A percentile compares a stretch with the other conserved stretches of the same genome.
These are phyloP conservation scores for Odontophorus gujanensis DNA, from an alignment of 2,113 vertebrate genomes.

Conservation along the genomic window DNA sequence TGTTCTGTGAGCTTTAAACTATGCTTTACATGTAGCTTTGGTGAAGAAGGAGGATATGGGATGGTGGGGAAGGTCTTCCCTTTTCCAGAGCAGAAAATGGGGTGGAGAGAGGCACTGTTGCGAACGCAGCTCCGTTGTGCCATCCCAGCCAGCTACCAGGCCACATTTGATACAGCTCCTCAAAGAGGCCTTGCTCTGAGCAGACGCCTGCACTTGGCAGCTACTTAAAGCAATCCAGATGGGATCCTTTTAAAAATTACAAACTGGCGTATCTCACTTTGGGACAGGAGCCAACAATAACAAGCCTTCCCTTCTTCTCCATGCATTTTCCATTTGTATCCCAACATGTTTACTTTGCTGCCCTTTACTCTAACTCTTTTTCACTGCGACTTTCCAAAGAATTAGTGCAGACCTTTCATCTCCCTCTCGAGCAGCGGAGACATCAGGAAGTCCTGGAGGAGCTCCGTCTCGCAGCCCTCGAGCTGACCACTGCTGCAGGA, in stretches of 20 bases:
- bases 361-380: slow-evolving; percentile 70
- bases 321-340: slow-evolving; percentile 73
- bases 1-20: background rate
- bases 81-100: background rate
- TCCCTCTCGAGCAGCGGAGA: slow-evolving; percentile 33
- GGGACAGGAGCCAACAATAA: slow-evolving; percentile 64
- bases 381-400: slow-evolving; percentile 51
- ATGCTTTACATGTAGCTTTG: fast-evolving
- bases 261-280: slow-evolving; percentile 71
- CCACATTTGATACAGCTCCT: slow-evolving; percentile 46
- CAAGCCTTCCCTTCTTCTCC: slow-evolving; percentile 60
- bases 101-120: background rate
- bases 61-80: background rate
- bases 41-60: background rate
- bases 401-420: slow-evolving; percentile 46
- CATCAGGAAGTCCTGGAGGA: slow-evolving; percentile 34
- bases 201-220: slow-evolving; percentile 66
- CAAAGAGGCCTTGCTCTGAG: slow-evolving; percentile 59
- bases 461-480: background rate
- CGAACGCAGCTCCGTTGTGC: slow-evolving; percentile 3
- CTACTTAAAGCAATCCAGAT: slow-evolving; percentile 70
- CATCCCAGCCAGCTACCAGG: background rate
- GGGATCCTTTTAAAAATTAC: slow-evolving; percentile 69
- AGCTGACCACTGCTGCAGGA: background rate
- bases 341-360: slow-evolving; percentile 73